Evolutionary conservation across 64 coral and sea anemone genomes (phyloP).

Genomic region (Orbicella faveolata): DNA sequence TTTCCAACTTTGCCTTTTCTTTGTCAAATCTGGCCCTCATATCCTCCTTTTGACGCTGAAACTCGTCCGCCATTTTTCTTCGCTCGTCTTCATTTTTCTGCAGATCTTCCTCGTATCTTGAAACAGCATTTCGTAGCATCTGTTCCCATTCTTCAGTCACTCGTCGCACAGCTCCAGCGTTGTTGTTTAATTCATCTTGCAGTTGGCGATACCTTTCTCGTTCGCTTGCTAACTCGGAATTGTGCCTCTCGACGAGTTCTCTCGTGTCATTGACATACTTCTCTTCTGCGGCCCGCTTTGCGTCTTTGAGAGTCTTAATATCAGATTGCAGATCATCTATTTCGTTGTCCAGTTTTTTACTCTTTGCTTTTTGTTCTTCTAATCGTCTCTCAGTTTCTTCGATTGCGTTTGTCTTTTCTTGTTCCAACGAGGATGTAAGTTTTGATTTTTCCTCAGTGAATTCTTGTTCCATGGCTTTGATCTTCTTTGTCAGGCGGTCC

Average conservation of each 20-base stretch:
- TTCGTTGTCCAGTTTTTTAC: slow-evolving; percentile 47
- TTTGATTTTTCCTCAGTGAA: slow-evolving; percentile 50
- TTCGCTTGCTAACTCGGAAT: slow-evolving; percentile 34
- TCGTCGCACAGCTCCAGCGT: slow-evolving; percentile 46
- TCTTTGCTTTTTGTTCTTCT: slow-evolving; percentile 43
- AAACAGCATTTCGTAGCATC: slow-evolving; percentile 53
- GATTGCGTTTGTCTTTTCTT: slow-evolving; percentile 22
- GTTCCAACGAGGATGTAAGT: slow-evolving; percentile 29
- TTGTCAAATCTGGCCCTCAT: slow-evolving; percentile 31
- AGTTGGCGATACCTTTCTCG: slow-evolving; percentile 35
- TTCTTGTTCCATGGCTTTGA: slow-evolving; percentile 50
- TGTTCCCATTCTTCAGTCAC: slow-evolving; percentile 79
- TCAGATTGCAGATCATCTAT: slow-evolving; percentile 41
- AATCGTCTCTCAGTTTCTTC: slow-evolving; percentile 32
- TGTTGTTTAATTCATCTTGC: slow-evolving; percentile 68
- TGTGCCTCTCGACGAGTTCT: slow-evolving; percentile 48
- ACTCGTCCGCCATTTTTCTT: slow-evolving; percentile 19
- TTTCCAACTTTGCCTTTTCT: slow-evolving; percentile 14
- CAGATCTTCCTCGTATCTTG: slow-evolving; percentile 67
- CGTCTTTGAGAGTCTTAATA: slow-evolving; percentile 39
- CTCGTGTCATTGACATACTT: slow-evolving; percentile 20
- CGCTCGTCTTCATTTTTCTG: slow-evolving; percentile 55
- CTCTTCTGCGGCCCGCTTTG: slow-evolving; percentile 44
- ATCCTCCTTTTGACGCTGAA: slow-evolving; percentile 16
- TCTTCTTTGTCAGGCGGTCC: slow-evolving; percentile 36